These are phyloP conservation scores for Acomys russatus DNA, from an alignment of 2,797 vertebrate species.

Conservation along the genomic window DNA sequence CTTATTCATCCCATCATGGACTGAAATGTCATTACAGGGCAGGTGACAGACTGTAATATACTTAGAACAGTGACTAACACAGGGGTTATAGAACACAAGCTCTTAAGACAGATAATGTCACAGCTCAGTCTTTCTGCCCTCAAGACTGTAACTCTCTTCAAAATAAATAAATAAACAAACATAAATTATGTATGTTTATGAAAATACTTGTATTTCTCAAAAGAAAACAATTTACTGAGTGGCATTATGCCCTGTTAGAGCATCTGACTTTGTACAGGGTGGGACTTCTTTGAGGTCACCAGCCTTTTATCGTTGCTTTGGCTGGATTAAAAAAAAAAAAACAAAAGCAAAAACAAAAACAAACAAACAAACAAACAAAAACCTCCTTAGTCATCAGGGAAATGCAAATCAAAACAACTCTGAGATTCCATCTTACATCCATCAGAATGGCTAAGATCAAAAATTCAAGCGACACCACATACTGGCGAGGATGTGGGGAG, in stretches of 20 bases:
- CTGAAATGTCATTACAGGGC: not conserved
- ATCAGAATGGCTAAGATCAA: too few species aligned
- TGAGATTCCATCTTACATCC: too few species aligned
- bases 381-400: too few species aligned
- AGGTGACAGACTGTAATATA: not conserved
- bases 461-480: too few species aligned
- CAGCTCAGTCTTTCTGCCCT: not conserved
- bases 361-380: too few species aligned
- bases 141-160: not conserved
- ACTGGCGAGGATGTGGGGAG: too few species aligned
- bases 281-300: not conserved
- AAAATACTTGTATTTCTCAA: conserved; percentile 16
- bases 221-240: not conserved
- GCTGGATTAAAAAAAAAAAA: too few species aligned
- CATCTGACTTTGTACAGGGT: not conserved
- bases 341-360: too few species aligned
- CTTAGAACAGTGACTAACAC: not conserved
- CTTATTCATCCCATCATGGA: not conserved
- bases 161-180: not conserved
- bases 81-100: too few species aligned
- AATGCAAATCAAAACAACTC: too few species aligned
- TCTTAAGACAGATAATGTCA: not conserved
- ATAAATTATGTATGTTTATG: conserved; percentile 8
- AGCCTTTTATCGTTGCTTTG: not conserved
- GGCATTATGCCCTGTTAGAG: not conserved